Base-by-base conservation (phyloP, 2,113 vertebrate species). In the Channa maculata region DNA sequence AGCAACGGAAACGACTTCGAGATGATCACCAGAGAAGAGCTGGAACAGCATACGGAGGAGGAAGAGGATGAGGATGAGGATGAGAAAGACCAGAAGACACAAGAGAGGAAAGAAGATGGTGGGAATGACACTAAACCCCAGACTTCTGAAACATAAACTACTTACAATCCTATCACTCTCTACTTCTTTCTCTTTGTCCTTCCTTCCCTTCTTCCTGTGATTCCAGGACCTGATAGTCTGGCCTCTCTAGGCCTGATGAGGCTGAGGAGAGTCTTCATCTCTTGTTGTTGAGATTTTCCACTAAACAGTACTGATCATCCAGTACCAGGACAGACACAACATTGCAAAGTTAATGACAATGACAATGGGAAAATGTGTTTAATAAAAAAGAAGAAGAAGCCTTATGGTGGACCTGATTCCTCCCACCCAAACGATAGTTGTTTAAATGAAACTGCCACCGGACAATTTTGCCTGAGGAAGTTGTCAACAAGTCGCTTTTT, bases 1-100 rank as follows among this genome's bases (percentile, higher is more conserved):
- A 99, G 98, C 96, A 99, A 96, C 85, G 98, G 97, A 71, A 99
- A 99, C 93, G 98, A 99, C 94, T 99, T 99, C 94, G 98, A 99
- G 95, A 98, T 99, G 97, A 99, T 99, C 92, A 99, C 97, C 89
- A 96, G 97, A 82, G 98, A 99, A 83, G 98, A 99, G 95, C 94
- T 99, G 88, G 98, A 99, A 86, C 97, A 99, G 93, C 96, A 98
- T 85, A 98, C 98, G 8, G 97, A 97, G 57, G 97, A 95, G n/a
- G 96, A 96, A n/a, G 93, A 93, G 0, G 94, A 95, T 5, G 93
- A 93, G 0, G 93, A 93, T 44, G 92, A 95, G 38, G 93, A 93
- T 0, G 93, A 94, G 41, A 92, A 95, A 4, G 93, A 92, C 0
- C 86, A 88, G 60, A 88, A 91, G 8, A 90, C 92, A 74, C 62